These are phyloP conservation scores for Trachelus tabidus DNA, from an alignment of 2,888 invertebrate genomes.

Conservation along the genomic window DNA sequence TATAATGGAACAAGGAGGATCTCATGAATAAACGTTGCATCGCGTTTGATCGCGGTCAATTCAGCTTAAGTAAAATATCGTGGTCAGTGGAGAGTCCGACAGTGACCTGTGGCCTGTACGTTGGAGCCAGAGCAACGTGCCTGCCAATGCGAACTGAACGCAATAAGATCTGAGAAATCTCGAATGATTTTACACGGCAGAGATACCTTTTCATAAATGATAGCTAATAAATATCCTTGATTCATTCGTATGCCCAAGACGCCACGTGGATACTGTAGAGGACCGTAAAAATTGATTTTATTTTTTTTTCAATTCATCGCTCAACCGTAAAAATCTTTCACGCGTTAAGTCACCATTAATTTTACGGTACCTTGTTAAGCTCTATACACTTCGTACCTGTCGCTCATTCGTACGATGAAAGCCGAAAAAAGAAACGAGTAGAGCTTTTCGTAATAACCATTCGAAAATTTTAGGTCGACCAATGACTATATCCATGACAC, in stretches of 20 bases:
- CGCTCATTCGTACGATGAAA: neutral
- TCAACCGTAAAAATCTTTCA: neutral
- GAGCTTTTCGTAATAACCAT: neutral
- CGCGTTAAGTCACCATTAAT: neutral
- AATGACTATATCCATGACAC: neutral
- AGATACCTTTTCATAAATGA: neutral
- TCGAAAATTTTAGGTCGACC: neutral
- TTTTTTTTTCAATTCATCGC: neutral
- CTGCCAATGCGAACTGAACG: neutral
- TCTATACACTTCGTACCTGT: neutral
- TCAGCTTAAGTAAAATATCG: constrained; percentile 28
- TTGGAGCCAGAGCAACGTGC: neutral
- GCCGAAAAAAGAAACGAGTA: neutral
- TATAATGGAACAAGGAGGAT: constrained; percentile 39
- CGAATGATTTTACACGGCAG: neutral
- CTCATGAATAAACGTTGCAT: constrained; percentile 28
- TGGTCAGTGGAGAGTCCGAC: neutral
- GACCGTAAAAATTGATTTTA: neutral
- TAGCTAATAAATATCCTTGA: neutral
- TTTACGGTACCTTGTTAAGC: neutral
- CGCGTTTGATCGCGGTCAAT: constrained; percentile 29
- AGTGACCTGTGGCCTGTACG: neutral
- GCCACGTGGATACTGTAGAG: neutral
- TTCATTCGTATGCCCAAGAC: neutral
- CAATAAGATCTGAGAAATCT: neutral